These are phyloP conservation scores for Perca flavescens DNA, from an alignment of 2,113 vertebrate species.

Conservation along the genomic window DNA sequence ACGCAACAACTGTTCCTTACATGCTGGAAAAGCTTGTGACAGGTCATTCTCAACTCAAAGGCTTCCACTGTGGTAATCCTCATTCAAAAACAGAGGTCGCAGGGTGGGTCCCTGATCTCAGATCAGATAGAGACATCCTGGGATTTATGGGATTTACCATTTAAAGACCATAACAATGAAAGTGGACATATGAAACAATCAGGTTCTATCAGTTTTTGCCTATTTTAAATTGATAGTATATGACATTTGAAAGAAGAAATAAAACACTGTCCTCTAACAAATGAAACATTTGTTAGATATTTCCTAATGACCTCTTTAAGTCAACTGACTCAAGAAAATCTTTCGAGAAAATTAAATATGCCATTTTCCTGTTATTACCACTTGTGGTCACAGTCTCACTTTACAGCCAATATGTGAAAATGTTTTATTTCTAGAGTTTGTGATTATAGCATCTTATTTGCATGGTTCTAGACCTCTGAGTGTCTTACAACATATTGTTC, in stretches of 20 bases:
- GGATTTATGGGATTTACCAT: conserved; percentile 15
- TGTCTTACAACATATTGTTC: not conserved
- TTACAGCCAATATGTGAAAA: not conserved
- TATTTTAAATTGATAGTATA: not conserved
- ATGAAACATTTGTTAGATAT: not conserved
- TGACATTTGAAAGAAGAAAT: conserved; percentile 2
- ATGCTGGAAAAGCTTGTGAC: conserved; percentile 40
- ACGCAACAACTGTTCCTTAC: conserved; percentile 72
- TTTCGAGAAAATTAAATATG: not conserved
- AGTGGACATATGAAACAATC: not conserved
- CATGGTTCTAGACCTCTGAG: not conserved
- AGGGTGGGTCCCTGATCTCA: conserved; percentile 35
- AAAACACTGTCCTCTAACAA: not conserved
- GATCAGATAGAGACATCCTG: conserved; percentile 19
- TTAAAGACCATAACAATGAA: conserved; percentile 12
- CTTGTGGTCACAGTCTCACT: not conserved
- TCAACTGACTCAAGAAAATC: not conserved
- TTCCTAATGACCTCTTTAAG: not conserved
- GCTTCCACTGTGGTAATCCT: conserved; percentile 60
- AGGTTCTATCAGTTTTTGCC: not conserved
- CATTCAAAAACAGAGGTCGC: conserved; percentile 22
- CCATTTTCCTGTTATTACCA: not conserved
- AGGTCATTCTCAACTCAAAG: conserved; percentile 60
- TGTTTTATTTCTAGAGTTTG: not conserved
- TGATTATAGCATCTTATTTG: not conserved